These are phyloP conservation scores for Acrossocheilus wenchowensis DNA, from an alignment of 2,797 vertebrate genomes.

Conservation along the genomic window DNA sequence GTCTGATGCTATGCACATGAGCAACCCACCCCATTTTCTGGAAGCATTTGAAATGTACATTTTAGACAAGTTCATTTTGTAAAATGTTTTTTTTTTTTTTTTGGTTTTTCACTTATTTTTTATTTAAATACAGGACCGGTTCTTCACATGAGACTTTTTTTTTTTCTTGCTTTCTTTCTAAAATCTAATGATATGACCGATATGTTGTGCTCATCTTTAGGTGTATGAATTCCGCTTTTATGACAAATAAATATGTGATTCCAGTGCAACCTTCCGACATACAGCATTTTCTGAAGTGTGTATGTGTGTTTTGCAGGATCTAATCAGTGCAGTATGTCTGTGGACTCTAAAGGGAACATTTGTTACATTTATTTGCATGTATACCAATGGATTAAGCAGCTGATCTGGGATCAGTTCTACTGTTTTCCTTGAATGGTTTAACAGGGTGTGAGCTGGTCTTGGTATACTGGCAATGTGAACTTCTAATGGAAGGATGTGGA, in stretches of 20 bases:
- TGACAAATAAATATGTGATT: conserved; percentile 22
- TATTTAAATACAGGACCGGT: conserved; percentile 15
- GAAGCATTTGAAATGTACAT: conserved; percentile 34
- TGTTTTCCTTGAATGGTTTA: conserved; percentile 35
- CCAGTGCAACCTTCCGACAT: background rate
- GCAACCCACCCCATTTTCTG: conserved; percentile 12
- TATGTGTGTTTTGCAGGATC: conserved; percentile 13
- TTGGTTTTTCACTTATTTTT: conserved; percentile 34
- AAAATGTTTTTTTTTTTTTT: conserved; percentile 10
- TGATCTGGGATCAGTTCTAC: conserved; percentile 53
- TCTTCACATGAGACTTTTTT: background rate
- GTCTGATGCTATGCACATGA: conserved; percentile 34
- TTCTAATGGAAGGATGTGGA: background rate
- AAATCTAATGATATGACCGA: conserved; percentile 60
- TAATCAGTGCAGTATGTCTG: conserved; percentile 7
- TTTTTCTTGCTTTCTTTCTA: background rate
- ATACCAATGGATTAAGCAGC: conserved; percentile 53
- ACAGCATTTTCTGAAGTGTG: background rate
- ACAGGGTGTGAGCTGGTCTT: conserved; percentile 1
- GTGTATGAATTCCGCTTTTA: conserved; percentile 34
- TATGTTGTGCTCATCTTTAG: conserved; percentile 55
- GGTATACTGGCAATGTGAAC: background rate
- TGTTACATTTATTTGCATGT: conserved; percentile 36
- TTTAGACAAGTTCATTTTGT: conserved; percentile 26
- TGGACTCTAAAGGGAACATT: conserved; percentile 14